Evolutionary conservation across 2,888 invertebrate species (phyloP).

Genomic region (Teleiodes luculella): DNA sequence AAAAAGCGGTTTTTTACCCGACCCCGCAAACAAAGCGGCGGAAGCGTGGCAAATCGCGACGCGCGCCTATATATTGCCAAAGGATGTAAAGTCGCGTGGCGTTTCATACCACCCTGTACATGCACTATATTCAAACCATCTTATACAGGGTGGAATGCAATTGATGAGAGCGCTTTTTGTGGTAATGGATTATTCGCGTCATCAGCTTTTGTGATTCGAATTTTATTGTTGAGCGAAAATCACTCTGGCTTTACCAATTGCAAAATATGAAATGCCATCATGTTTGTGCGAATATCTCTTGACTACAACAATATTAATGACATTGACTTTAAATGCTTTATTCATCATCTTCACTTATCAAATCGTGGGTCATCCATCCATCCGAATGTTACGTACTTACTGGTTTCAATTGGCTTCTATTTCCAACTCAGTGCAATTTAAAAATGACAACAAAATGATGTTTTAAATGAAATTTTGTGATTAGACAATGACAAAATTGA

Average conservation of each 20-base stretch:
- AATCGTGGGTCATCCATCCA: no score
- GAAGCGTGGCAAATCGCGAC: conserved; percentile 61
- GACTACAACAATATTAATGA: no score
- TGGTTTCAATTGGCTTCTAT: no score
- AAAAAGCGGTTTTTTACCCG: conserved; percentile 23
- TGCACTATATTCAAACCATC: conserved; percentile 22
- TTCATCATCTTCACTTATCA: no score
- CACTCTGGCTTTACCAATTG: not conserved
- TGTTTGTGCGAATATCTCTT: no score
- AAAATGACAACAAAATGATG: no score
- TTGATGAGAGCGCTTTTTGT: conserved; percentile 30
- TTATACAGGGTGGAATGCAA: conserved; percentile 3
- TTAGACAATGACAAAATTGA: no score
- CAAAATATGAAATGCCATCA: no score
- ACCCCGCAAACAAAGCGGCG: conserved; percentile 35
- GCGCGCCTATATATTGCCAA: conserved; percentile 60
- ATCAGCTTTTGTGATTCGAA: conserved; percentile 30
- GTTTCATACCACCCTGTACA: conserved; percentile 19
- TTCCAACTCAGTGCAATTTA: no score
- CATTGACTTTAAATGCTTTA: no score
- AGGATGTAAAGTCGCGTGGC: conserved; percentile 66
- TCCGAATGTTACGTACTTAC: no score
- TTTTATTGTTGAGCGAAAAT: conserved; percentile 19
- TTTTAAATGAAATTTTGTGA: no score
- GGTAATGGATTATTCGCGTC: conserved; percentile 37